Evolutionary conservation across 2,888 invertebrate species (phyloP).

Genomic region (Isotomurus palustris): DNA sequence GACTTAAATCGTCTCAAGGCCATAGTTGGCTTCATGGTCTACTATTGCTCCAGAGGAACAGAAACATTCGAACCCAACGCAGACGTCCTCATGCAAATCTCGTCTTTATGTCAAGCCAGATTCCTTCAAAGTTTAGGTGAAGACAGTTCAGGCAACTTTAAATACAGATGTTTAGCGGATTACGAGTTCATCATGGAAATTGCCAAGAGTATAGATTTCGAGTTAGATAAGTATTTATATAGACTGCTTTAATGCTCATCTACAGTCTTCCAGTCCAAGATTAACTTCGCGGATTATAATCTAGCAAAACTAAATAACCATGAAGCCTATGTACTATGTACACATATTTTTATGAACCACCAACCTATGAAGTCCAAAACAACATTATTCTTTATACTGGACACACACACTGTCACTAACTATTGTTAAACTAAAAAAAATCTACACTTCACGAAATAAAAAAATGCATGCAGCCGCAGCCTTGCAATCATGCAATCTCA

Average conservation of each 20-base stretch:
- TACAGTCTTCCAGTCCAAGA: background rate
- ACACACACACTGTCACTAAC: too few species aligned
- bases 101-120: conserved; percentile 77
- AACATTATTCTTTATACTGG: too few species aligned
- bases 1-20: conserved; percentile 75
- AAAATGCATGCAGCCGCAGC: too few species aligned
- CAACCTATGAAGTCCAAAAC: too few species aligned
- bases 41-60: conserved; percentile 19
- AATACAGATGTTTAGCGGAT: conserved; percentile 79
- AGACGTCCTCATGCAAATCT: conserved; percentile 55
- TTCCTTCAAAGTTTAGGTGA: conserved; percentile 67
- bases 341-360: too few species aligned
- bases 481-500: too few species aligned
- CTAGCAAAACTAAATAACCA: too few species aligned
- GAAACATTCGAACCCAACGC: conserved; percentile 17
- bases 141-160: conserved; percentile 69
- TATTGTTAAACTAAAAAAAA: too few species aligned
- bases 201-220: conserved; percentile 32
- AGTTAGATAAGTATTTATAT: conserved; percentile 31
- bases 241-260: background rate
- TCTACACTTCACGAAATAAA: too few species aligned
- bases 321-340: too few species aligned
- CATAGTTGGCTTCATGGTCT: conserved; percentile 76
- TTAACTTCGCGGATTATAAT: too few species aligned
- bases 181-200: conserved; percentile 74